phyloP scores from a whole-genome alignment of 92 coral and sea anemone species.

The Phymanthus crucifer region DNA sequence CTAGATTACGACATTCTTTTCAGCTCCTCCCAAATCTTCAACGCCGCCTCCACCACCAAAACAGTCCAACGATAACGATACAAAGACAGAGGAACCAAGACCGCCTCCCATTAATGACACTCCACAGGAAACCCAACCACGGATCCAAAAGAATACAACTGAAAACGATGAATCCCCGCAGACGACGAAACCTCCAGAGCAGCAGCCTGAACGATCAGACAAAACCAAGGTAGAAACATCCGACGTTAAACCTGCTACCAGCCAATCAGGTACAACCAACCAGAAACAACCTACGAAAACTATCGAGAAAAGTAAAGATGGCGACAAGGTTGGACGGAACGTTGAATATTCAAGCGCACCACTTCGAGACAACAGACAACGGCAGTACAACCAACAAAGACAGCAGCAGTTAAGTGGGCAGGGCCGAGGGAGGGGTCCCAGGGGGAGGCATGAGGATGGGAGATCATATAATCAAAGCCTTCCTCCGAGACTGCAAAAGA shows the following conservation, averaged over 20 bases:
- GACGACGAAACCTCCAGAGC: neutral
- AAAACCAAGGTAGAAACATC: constrained; percentile 10
- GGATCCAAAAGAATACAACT: neutral
- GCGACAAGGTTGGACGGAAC: constrained; percentile 1
- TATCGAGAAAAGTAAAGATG: constrained; percentile 24
- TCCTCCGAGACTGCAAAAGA: constrained; percentile 85
- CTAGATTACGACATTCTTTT: neutral
- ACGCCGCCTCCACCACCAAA: constrained; percentile 18
- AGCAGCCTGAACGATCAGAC: constrained; percentile 11
- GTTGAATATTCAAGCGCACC: neutral
- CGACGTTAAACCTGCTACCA: neutral
- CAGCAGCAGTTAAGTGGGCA: constrained; percentile 70
- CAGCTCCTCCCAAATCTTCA: constrained; percentile 25
- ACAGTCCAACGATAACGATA: constrained; percentile 2
- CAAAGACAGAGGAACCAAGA: neutral
- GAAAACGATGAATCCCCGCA: constrained; percentile 1
- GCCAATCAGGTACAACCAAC: constrained; percentile 22
- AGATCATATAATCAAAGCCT: constrained; percentile 72
- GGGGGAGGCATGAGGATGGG: constrained; percentile 74
- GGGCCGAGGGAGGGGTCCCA: constrained; percentile 64
- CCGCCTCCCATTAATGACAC: neutral
- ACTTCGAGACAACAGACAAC: constrained; percentile 42
- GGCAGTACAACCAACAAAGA: constrained; percentile 61
- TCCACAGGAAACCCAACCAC: constrained; percentile 9
- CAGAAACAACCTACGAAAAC: neutral